phyloP scores from a whole-genome alignment of 2,888 invertebrate genomes.

The Scotopteryx bipunctaria region DNA sequence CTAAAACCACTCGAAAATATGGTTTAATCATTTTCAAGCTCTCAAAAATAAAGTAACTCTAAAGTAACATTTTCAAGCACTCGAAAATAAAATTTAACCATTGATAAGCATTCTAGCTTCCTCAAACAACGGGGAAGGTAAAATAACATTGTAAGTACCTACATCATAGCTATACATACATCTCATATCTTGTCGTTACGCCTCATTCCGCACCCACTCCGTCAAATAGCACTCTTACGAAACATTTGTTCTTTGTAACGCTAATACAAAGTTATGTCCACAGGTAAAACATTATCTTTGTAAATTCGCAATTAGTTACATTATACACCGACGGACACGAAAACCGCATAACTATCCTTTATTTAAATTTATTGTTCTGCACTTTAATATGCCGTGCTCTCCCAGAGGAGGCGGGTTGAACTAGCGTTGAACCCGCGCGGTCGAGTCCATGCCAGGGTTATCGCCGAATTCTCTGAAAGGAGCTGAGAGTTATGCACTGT shows the following conservation, averaged over 20 bases:
- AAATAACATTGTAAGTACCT: no score
- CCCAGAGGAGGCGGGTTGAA: slow-evolving; percentile 54
- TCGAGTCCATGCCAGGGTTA: slow-evolving; percentile 51
- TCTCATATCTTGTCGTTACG: no score
- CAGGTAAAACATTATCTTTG: slow-evolving; percentile 21
- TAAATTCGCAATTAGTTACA: slow-evolving; percentile 51
- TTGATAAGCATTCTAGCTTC: no score
- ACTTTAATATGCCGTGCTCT: slow-evolving; percentile 66
- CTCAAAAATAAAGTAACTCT: no score
- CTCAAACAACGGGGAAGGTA: no score
- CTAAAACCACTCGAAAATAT: no score
- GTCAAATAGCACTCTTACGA: not conserved
- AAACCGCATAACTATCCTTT: slow-evolving; percentile 77
- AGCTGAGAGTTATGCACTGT: not conserved
- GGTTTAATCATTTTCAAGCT: no score
- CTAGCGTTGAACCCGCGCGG: no score
- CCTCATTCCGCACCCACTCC: no score
- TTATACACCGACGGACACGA: slow-evolving; percentile 67
- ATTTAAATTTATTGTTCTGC: slow-evolving; percentile 77
- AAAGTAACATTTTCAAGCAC: no score
- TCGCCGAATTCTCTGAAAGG: slow-evolving; percentile 10
- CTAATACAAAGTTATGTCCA: slow-evolving; percentile 27
- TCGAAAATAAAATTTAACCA: no score
- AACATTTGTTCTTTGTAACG: slow-evolving; percentile 4
- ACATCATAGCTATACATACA: no score